These are phyloP conservation scores for Pipra filicauda DNA, from an alignment of 2,113 vertebrate species.

Conservation along the genomic window DNA sequence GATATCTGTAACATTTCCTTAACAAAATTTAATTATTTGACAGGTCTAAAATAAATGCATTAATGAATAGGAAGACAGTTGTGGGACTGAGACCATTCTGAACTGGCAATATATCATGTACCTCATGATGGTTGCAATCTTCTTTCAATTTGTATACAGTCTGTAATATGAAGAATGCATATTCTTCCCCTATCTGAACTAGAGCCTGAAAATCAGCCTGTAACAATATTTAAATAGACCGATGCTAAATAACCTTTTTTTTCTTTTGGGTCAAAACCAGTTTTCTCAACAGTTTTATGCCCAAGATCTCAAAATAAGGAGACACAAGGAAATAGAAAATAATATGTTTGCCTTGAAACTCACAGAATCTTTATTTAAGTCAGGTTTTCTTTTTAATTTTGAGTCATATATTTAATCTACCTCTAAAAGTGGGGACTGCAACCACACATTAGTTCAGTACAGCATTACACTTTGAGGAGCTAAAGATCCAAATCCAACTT, in stretches of 20 bases:
- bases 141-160: not conserved
- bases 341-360: not conserved
- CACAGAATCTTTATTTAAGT: not conserved
- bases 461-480: not conserved
- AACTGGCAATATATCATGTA: not conserved
- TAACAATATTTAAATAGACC: not conserved
- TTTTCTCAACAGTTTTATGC: not conserved
- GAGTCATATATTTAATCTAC: not conserved
- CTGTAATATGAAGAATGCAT: not conserved
- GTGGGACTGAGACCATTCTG: fast-evolving
- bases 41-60: not conserved
- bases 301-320: not conserved
- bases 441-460: not conserved
- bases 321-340: not conserved
- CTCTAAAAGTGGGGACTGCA: not conserved
- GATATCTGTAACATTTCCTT: not conserved
- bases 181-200: not conserved
- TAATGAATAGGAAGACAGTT: not conserved
- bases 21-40: not conserved
- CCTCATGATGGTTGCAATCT: not conserved
- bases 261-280: not conserved
- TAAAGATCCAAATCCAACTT: not conserved
- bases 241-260: not conserved
- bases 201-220: not conserved
- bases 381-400: not conserved